phyloP scores from a whole-genome alignment of 2,888 invertebrate species.

The Smittia sp. region DNA sequence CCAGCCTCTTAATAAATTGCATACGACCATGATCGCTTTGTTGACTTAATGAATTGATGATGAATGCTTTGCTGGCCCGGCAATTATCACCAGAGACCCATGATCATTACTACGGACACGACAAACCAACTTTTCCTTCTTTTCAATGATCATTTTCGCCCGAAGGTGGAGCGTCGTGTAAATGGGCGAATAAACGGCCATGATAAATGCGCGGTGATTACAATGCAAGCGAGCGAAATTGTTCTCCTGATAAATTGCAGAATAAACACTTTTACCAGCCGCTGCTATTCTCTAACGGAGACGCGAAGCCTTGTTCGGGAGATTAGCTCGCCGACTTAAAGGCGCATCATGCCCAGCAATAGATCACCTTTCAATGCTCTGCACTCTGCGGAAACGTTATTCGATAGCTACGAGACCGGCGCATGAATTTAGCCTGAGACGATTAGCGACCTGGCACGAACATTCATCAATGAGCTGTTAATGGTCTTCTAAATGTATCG shows the following conservation, averaged over 20 bases:
- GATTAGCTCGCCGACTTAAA: no score
- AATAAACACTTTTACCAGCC: not conserved
- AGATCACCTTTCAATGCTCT: not conserved
- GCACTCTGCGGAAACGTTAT: not conserved
- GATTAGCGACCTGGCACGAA: not conserved
- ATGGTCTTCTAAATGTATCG: not conserved
- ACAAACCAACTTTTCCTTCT: not conserved
- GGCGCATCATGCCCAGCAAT: not conserved
- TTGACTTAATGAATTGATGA: conserved; percentile 24
- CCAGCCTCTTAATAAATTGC: not conserved
- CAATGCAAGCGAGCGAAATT: not conserved
- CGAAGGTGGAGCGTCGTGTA: not conserved
- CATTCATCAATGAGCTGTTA: not conserved
- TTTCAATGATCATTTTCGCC: not conserved
- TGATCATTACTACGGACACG: not conserved
- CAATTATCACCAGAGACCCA: conserved; percentile 22
- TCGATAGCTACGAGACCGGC: not conserved
- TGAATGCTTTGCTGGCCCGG: conserved; percentile 11
- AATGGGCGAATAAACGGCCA: not conserved
- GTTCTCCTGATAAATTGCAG: not conserved
- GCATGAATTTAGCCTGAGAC: not conserved
- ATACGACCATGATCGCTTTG: not conserved
- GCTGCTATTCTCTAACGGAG: not conserved
- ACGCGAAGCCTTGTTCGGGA: no score
- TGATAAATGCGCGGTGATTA: not conserved